Base-by-base conservation (phyloP, 2,797 vertebrate species). In the Mormyrops attenuatus region DNA sequence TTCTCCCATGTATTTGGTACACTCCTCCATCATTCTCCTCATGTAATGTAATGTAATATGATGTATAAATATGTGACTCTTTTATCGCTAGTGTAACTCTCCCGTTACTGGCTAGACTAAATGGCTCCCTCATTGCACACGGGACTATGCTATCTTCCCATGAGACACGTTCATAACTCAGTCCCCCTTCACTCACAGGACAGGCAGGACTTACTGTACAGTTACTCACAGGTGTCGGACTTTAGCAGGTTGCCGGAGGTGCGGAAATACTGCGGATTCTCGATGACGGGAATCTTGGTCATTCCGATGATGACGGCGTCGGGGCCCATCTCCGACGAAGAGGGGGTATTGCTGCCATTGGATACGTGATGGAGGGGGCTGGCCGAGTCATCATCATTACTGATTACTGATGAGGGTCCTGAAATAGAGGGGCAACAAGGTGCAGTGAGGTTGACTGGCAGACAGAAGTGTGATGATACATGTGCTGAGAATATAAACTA, bases 251-350 rank as follows among this genome's bases (percentile, higher is more conserved):
- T 98, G 94, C 97, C 97, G 85, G 97, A 97, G 95, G 97, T 99
- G 94, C 98, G 97, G 95, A 99, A 99, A 94, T 99, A 99, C 93
- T 99, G 98, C 0, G 98, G 98, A 94, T 99, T 99, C 96, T 99
- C 98, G n/a, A 99, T 99, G 91, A 99, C 97, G 0, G 98, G 98
- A 93, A 99, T 99, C 95, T 99, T 99, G 34, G 97, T 99, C 98
- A 99, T 99, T 90, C 98, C 98, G 88, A 99, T 99, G 93, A 99
- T 98, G 88, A 99, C 98, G 0, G 98, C 97, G 0, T 99, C 98
- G 0, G 98, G 96, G 82, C 98, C 98, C 15, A 98, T 97, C 92
- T 99, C 98, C 5, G 98, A 99, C 88, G 98, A 99, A 1, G 98
- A 99, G 0, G 98, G 98, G 0, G 98, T 99, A 92, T 98, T 99